phyloP scores from a whole-genome alignment of 2,113 vertebrate species.

The Thymallus thymallus region DNA sequence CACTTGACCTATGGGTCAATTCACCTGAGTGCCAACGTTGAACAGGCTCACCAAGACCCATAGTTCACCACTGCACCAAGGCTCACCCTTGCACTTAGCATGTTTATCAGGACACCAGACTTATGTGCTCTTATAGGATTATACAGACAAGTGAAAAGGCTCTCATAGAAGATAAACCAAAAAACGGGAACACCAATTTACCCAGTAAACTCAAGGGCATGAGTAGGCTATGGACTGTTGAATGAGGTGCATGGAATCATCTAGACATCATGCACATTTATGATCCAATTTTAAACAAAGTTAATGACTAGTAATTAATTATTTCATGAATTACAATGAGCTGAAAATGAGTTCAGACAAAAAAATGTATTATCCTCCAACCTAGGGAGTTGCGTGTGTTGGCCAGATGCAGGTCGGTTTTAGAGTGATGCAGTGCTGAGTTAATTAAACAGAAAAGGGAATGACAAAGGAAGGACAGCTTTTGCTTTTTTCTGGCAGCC shows the following conservation, averaged over 20 bases:
- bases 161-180: too few species aligned
- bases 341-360: not conserved
- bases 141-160: too few species aligned
- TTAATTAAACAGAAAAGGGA: slow-evolving; percentile 2
- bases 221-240: not conserved
- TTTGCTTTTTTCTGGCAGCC: too few species aligned
- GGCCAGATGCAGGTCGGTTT: not conserved
- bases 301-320: not conserved
- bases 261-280: not conserved
- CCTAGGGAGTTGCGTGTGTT: not conserved
- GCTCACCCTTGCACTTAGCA: too few species aligned
- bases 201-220: not conserved
- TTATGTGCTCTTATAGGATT: too few species aligned
- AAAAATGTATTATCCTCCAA: not conserved
- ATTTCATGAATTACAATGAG: not conserved
- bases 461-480: slow-evolving; percentile 7
- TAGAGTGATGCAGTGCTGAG: not conserved
- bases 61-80: too few species aligned
- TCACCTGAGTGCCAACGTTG: too few species aligned
- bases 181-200: too few species aligned
- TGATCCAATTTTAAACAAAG: slow-evolving; percentile 3
- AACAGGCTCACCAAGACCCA: too few species aligned
- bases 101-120: too few species aligned
- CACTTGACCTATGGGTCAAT: too few species aligned
- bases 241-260: not conserved